phyloP scores from a whole-genome alignment of 2,797 vertebrate species.

The Manis crassicaudata region DNA sequence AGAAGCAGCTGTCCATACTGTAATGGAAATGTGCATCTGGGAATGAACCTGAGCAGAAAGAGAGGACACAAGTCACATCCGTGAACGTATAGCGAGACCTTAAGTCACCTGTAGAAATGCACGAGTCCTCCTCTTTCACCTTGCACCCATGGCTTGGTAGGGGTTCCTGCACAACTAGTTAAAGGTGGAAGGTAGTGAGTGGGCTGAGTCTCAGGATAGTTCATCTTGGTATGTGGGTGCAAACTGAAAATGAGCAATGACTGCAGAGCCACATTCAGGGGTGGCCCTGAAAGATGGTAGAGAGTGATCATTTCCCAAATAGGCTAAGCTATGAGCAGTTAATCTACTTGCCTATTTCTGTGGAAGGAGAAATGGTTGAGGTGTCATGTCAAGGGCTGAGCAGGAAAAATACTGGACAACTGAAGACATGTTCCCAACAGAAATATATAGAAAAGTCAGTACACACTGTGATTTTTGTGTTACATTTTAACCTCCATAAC shows the following conservation, averaged over 20 bases:
- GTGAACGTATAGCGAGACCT: background rate
- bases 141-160: background rate
- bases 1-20: background rate
- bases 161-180: background rate
- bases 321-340: background rate
- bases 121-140: background rate
- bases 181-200: background rate
- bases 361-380: background rate
- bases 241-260: background rate
- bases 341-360: background rate
- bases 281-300: background rate
- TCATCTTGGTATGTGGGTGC: background rate
- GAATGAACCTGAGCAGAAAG: background rate
- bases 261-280: background rate
- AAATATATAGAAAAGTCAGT: background rate
- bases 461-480: background rate
- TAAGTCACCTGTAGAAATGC: background rate
- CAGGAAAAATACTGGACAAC: background rate
- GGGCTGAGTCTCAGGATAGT: background rate
- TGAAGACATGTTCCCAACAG: background rate
- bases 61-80: background rate
- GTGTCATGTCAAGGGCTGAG: background rate
- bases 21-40: background rate
- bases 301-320: background rate
- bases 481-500: background rate